Conservation (phyloP, 2,113 vertebrate genomes). For the Mustela nigripes region DNA sequence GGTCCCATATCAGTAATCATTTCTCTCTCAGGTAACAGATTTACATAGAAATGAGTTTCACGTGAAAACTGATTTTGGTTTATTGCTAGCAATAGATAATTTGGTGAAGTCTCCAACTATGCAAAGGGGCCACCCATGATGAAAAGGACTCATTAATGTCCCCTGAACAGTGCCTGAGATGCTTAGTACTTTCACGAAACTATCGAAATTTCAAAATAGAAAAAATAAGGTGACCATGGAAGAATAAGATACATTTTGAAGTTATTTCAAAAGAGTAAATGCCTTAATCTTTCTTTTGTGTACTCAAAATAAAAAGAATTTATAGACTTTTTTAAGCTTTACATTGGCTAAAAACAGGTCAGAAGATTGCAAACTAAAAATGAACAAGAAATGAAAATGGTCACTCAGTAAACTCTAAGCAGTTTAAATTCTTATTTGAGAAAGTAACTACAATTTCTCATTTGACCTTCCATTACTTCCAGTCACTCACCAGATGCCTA, state of each 20-base stretch:
- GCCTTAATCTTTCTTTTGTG: background rate
- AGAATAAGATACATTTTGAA: constrained; percentile 18
- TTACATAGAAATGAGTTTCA: constrained; percentile 55
- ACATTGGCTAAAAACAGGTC: background rate
- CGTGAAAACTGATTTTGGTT: constrained; percentile 19
- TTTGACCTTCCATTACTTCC: background rate
- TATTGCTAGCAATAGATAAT: constrained; percentile 49
- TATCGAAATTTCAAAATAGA: background rate
- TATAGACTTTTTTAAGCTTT: background rate
- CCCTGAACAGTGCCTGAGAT: background rate
- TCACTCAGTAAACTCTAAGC: background rate
- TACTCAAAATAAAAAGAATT: constrained; percentile 39
- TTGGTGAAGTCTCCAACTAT: constrained; percentile 10
- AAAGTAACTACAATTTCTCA: background rate
- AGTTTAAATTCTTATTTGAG: background rate
- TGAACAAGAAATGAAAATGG: background rate
- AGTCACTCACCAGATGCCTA: background rate
- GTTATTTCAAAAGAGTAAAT: constrained; percentile 42
- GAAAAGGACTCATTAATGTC: background rate
- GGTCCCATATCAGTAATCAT: background rate
- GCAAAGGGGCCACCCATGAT: background rate
- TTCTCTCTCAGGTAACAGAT: constrained; percentile 28
- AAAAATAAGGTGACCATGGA: background rate
- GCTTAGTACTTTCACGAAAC: constrained; percentile 44
- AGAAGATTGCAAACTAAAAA: constrained; percentile 2